Conservation (phyloP, 2,888 invertebrate species). For the Busseola fusca region DNA sequence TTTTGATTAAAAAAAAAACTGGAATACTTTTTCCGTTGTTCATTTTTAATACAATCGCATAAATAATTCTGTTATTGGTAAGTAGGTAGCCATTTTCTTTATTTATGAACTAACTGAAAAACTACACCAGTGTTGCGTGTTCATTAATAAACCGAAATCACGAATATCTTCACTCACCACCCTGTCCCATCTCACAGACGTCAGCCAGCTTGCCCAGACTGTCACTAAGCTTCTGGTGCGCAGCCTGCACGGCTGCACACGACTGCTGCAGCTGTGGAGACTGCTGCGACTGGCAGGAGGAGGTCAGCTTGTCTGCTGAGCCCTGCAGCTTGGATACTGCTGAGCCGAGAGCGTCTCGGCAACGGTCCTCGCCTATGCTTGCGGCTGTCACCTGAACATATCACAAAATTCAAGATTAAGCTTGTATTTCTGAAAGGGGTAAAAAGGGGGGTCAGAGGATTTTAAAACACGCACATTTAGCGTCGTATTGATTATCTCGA, state of each 20-base stretch:
- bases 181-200: constrained; percentile 47
- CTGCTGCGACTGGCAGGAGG: constrained; percentile 48
- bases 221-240: constrained; percentile 43
- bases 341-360: constrained; percentile 59
- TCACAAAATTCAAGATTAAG: neutral
- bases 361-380: constrained; percentile 61
- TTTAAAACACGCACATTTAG: too few relatives aligned
- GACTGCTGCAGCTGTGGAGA: constrained; percentile 8
- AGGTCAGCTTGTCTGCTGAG: constrained; percentile 56
- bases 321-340: constrained; percentile 57
- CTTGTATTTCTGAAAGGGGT: too few relatives aligned
- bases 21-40: too few relatives aligned
- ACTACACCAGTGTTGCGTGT: too few relatives aligned
- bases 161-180: constrained; percentile 8
- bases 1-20: too few relatives aligned
- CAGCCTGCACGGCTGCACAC: neutral
- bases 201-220: constrained; percentile 57
- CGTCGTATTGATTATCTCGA: too few relatives aligned
- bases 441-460: too few relatives aligned
- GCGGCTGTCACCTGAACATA: constrained; percentile 65
- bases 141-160: too few relatives aligned
- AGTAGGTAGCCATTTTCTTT: too few relatives aligned
- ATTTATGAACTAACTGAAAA: too few relatives aligned
- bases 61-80: too few relatives aligned
- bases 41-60: too few relatives aligned